Evolutionary conservation across 2,888 invertebrate genomes (phyloP), one percentile per base, ranked within the genome.

Genomic region (Microctonus hyperodae): DNA sequence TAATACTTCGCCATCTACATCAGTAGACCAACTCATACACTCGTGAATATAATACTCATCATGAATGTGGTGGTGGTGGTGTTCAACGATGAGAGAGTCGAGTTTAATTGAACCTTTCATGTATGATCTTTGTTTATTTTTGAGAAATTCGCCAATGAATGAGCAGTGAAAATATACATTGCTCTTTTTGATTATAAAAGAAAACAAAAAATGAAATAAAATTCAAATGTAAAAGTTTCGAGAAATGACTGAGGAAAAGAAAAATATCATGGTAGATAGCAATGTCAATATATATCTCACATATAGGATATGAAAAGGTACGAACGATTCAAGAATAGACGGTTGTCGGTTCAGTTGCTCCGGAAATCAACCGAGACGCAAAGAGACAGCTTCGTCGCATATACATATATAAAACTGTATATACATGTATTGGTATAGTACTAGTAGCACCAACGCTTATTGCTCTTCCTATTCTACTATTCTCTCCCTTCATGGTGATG

Each of bases 81-180:
- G 64, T 57, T 65, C 63, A 71, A 65, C 63, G 63, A 60, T 64
- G 65, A 68, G 69, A 70, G 65, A 64, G 69, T 64, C 56, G 56
- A 58, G 67, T 63, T 65, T 70, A 72, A 70, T 72, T 70, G 69
- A 70, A 70, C 65, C 69, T 69, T 65, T 62, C 68, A 57, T 56
- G n/a, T n/a, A 16, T 40, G 62, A 55, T 67, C 50, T 61, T 33
- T 37, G 37, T 61, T 61, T 56, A 56, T 66, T 56, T 40, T 23
- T 22, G 25, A 40, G 56, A 66, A 61, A 55, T 6, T n/a, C 44
- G 48, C 31, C 59, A 16, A 25, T 48, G 6, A 44, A 44, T 59
- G 40, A 23, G 48, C 48, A 59, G 59, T n/a, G n/a, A n/a, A n/a
- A n/a, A 44, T 44, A 44, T 40, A 25, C n/a, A 35, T 56, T 56